These are phyloP conservation scores for Melieria picta DNA, from an alignment of 2,888 invertebrate species.

Conservation along the genomic window DNA sequence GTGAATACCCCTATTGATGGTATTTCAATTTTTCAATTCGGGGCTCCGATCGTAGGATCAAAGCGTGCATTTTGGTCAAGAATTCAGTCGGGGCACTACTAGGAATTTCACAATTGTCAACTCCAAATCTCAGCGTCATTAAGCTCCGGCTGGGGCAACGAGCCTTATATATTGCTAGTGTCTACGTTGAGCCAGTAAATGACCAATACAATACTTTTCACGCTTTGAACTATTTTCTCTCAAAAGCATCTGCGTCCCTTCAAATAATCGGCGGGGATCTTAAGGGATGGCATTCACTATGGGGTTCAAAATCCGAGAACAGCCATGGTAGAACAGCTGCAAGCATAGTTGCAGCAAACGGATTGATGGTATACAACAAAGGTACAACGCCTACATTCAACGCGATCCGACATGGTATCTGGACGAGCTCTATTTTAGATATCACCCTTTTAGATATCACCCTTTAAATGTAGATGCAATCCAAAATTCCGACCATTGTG, in stretches of 20 bases:
- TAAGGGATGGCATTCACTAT: neutral
- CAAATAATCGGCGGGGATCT: neutral
- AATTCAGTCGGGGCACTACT: slow-evolving; percentile 3
- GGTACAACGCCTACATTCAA: neutral
- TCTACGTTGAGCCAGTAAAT: slow-evolving; percentile 3
- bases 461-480: neutral
- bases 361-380: neutral
- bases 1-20: no score
- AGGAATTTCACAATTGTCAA: slow-evolving; percentile 5
- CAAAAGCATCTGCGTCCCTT: no score
- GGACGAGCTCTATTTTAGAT: neutral
- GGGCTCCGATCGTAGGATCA: neutral
- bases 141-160: neutral
- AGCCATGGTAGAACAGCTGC: slow-evolving; percentile 1
- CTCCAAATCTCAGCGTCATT: neutral
- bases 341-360: slow-evolving; percentile 4
- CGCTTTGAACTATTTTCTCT: no score
- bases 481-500: no score
- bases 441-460: neutral
- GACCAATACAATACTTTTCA: no score
- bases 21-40: slow-evolving; percentile 2
- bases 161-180: neutral
- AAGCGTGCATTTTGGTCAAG: slow-evolving; percentile 9
- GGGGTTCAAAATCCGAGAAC: neutral
- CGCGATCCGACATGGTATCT: slow-evolving; percentile 5